Base-by-base conservation (phyloP, 2,113 vertebrate species). In the Hystrix brachyura region DNA sequence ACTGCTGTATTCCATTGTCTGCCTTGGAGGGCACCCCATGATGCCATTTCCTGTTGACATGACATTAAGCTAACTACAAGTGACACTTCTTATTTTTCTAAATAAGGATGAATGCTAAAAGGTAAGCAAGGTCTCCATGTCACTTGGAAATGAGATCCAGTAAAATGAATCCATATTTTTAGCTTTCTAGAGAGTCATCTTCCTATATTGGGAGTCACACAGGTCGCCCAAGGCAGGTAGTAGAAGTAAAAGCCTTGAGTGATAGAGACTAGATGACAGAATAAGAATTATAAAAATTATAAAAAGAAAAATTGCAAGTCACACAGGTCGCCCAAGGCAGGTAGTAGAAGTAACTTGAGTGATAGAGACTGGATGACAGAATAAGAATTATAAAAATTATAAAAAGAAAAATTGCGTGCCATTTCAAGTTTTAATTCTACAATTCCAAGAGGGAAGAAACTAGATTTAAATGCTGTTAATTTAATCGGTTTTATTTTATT, bases 401-500 rank as follows among this genome's bases (percentile, higher is more conserved):
- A 4, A 43, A 76, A 43, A 23, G 27, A 62, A 87, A 81, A 34
- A 79, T 79, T 29, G 1, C 3, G 18, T 10, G 21, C 29, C n/a
- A 74, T 74, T 94, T 78, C 25, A 65, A 34, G 38, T 51, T 62
- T 74, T 85, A 85, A 82, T 62, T 79, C 32, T 88, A 59, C 3
- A 90, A 53, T 23, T 71, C 53, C 62, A 87, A 57, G 19, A 76
- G 55, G 18, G 11, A 43, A 87, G 53, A 94, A 79, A 55, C 0
- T 29, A 87, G 25, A 7, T 19, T 87, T 78, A 67, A 67, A 6
- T 89, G 12, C 7, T 62, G 0, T 51, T 87, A 60, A 83, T 83
- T 86, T 82, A 67, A 62, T 89, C 14, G 1, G 10, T 67, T 94
- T 88, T 84, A n/a, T 55, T 85, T 85, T 85, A 51, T 62, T 91